Base-by-base conservation (phyloP, 2,113 vertebrate species). In the Oophaga pumilio region DNA sequence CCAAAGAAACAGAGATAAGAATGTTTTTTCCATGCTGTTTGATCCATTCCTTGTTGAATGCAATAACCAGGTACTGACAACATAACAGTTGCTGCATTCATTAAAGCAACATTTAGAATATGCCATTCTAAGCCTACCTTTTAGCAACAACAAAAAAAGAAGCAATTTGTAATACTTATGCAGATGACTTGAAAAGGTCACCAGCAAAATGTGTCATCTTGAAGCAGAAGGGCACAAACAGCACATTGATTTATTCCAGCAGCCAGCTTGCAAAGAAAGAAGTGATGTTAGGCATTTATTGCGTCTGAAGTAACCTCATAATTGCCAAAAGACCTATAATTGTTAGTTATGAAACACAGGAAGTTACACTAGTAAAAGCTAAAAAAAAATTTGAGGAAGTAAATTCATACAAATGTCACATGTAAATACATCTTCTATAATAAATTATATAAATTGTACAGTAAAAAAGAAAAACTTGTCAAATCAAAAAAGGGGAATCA, bases 171-270 rank as follows among this genome's bases (percentile, higher is more conserved):
- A 28, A 60, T 53, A 66, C 73, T 69, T 83, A 18, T 73, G 33
- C 79, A 26, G 66, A 80, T 82, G 68, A 52, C 68, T 64, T 76
- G 79, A 82, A 88, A 87, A 83, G 86, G 86, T 88, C 86, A 88
- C 43, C 33, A 26, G 57, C 43, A 33, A 88, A 88, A 82, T 83
- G 80, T 83, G 68, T 83, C 69, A 82, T 83, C 79, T 76, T 73
- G 17, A 33, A 76, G 69, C 68, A 64, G 50, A 79, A 82, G 76
- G 57, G 79, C 57, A 50, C 80, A 66, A 74, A 88, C 56, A n/a
- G 79, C 6, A 24, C 68, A 88, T 76, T 88, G 49, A 86, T 78
- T 53, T 59, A 82, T 88, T 56, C 69, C 66, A 53, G 43, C 22
- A 73, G 56, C 22, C 15, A 64, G 57, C 43, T 12, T 64, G 53